phyloP scores from a whole-genome alignment of 2,113 vertebrate genomes.

The Drymodes brunneopygia region DNA sequence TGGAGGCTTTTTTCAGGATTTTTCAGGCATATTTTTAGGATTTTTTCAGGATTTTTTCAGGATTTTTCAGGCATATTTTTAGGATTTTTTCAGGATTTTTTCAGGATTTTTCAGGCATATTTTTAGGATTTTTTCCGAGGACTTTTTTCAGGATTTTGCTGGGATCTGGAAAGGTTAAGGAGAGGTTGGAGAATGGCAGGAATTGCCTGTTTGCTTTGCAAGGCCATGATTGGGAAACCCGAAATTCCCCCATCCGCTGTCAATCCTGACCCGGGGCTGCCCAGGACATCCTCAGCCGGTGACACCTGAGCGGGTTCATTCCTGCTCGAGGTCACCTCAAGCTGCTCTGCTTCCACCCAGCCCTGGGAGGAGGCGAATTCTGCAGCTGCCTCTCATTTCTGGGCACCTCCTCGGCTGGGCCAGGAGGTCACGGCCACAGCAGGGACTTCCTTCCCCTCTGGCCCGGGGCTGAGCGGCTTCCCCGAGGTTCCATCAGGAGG shows the following conservation, averaged over 20 bases:
- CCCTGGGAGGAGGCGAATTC: not conserved
- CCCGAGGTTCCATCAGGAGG: not conserved
- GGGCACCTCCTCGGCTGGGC: not conserved
- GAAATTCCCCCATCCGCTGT: not conserved
- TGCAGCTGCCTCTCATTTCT: conserved; percentile 10
- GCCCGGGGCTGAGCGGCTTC: not conserved
- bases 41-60: too few relatives aligned
- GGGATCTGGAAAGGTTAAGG: not conserved
- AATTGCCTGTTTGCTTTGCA: not conserved
- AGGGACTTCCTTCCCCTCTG: not conserved
- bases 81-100: too few relatives aligned
- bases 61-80: too few relatives aligned
- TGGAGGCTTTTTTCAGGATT: too few relatives aligned
- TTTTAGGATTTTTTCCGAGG: too few relatives aligned
- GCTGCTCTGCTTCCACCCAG: not conserved
- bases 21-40: too few relatives aligned
- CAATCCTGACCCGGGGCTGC: not conserved
- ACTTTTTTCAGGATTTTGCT: not conserved
- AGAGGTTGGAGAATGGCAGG: not conserved
- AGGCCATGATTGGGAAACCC: not conserved
- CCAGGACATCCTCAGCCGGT: not conserved
- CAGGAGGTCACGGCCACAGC: not conserved
- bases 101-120: too few relatives aligned
- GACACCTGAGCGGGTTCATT: not conserved
- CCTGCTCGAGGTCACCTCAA: not conserved